Base-by-base conservation (phyloP, 2,797 vertebrate genomes). In the Ispidina picta region DNA sequence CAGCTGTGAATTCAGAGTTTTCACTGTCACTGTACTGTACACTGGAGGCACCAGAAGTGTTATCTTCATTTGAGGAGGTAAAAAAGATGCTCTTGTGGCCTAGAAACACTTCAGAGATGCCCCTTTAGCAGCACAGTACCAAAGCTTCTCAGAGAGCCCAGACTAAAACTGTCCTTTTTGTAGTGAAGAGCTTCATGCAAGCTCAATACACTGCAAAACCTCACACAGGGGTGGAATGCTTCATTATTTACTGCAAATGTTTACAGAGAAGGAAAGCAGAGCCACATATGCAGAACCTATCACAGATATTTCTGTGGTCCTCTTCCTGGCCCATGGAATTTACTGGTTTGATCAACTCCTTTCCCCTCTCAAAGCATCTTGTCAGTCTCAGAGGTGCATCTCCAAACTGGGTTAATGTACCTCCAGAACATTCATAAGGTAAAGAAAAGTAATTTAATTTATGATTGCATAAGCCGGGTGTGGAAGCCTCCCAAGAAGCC, bases 371-470 rank as follows among this genome's bases (percentile, higher is more conserved):
- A 83, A 75, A 90, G 66, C 62, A 90, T 58, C 52, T 75, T 69
- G 72, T 44, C 66, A 78, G 93, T 75, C 92, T 93, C 86, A 71
- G 51, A 90, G 70, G 88, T 64, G 68, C 83, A 69, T 88, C 79
- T 93, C 78, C 89, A 66, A 94, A 93, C 33, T 21, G 86, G 83
- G 94, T 83, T 95, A 94, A 88, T 39, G 84, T 43, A 89, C 73
- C 79, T 91, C 73, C 92, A 73, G 90, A 96, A 95, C 66, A 84
- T 89, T 91, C 86, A 66, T 37, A 66, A 95, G 92, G 95, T 96
- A 95, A 96, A 94, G 86, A 97, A 94, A 93, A 92, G 58, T 93
- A 96, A 97, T 97, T 97, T 96, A 96, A 97, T 97, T 97, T 97
- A 79, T 43, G 64, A 94, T 95, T 96, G 84, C 85, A 94, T 92